A percentile compares a stretch with the other conserved stretches of the same genome.
These are phyloP conservation scores for Parus major DNA, from an alignment of 2,113 vertebrate species.

Conservation along the genomic window DNA sequence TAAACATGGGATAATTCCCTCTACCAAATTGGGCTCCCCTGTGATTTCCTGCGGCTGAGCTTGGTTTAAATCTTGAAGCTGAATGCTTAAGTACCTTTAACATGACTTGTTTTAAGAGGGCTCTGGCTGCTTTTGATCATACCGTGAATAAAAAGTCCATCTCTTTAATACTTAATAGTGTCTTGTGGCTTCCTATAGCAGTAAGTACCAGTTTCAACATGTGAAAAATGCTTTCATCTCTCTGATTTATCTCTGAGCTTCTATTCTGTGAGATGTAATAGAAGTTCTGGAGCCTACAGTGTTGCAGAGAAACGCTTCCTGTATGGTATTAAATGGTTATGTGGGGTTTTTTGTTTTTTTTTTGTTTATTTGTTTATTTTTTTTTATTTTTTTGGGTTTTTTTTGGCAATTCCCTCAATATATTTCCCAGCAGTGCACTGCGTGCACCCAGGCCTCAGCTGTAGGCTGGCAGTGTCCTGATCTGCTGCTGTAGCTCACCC, in stretches of 20 bases:
- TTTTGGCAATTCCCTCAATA: rapidly evolving
- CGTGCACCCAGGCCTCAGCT: background rate
- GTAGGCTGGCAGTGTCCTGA: background rate
- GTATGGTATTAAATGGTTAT: background rate
- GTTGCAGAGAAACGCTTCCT: background rate
- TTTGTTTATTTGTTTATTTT: no score
- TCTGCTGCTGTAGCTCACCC: background rate
- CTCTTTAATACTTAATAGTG: background rate
- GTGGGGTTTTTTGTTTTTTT: background rate
- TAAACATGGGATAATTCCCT: background rate
- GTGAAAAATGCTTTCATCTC: background rate
- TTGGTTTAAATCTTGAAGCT: background rate
- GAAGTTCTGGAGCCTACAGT: background rate
- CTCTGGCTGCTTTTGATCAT: background rate
- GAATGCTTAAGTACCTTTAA: background rate
- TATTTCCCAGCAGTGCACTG: background rate
- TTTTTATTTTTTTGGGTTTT: no score
- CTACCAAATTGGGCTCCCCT: background rate
- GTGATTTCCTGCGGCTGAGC: background rate
- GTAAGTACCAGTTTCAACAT: background rate
- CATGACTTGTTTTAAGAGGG: background rate
- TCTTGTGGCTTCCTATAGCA: background rate
- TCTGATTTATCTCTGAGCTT: background rate
- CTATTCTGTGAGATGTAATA: rapidly evolving
- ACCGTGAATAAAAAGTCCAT: background rate